Base-by-base conservation (phyloP, 2,113 vertebrate genomes). In the Crotalus viridis region DNA sequence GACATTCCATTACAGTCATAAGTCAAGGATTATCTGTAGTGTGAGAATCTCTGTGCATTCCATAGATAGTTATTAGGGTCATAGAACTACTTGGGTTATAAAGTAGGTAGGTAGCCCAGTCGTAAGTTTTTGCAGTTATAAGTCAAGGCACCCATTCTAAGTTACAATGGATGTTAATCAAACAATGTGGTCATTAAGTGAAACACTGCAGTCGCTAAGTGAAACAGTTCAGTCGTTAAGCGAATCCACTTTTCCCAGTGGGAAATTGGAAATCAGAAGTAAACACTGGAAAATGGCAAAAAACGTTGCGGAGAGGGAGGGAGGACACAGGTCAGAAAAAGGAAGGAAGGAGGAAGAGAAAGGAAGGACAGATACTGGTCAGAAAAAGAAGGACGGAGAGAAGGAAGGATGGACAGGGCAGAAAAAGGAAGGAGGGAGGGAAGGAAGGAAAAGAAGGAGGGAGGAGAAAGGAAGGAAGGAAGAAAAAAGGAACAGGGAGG, bases 1-100 rank as follows among this genome's bases (percentile, higher is more conserved):
- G 61, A n/a, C 10, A 0, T 26, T n/a, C 61, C 26, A 2, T 5
- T 69, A n/a, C 3, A 4, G 10, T n/a, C 28, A 0, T n/a, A 69
- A n/a, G 28, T 69, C 1, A 1, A 69, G 61, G 61, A 69, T 1
- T 69, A 0, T 3, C 28, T n/a, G 4, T 33, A 81, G 17, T 39
- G 15, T 15, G 8, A 8, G n/a, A 1, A 19, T 33, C n/a, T 81
- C n/a, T 39, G 2, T 81, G 15, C 15, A 81, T 81, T 8, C n/a
- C 33, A 39, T 39, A 81, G 33, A 13, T 8, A 19, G 15, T 39
- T 19, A 39, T 39, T 81, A 0, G 2, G 69, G 15, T 17, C 17
- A 19, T 19, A 8, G 8, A 81, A 39, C 69, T 17, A 19, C 69
- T 39, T 39, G 39, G 0, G 39, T 19, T 19, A 19, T 19, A 39